Percentiles rank a stretch among this genome's conserved stretches.
Evolutionary conservation across 53 echinoderm and acorn worm species (phyloP).

Genomic region (Zoroaster sp.): DNA sequence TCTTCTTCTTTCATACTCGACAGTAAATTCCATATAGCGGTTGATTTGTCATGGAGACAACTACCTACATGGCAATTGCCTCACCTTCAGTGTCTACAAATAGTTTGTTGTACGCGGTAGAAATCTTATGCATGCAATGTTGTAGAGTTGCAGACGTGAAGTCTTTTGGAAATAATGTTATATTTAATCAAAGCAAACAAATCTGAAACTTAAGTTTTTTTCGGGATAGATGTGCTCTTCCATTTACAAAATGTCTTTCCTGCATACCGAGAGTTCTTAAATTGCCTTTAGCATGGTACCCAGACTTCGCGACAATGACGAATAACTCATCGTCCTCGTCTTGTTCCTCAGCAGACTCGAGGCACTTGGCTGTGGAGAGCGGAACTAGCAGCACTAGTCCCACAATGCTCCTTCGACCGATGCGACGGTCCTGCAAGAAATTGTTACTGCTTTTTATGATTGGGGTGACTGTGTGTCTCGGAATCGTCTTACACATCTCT

Average conservation of each 20-base stretch:
- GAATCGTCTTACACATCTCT: conserved; percentile 22
- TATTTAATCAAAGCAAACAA: neutral
- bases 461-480: conserved; percentile 28
- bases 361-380: neutral
- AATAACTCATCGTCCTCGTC: neutral
- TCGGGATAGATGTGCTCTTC: too few species aligned
- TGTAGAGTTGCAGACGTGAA: neutral
- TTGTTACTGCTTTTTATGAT: conserved; percentile 24
- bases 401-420: conserved; percentile 14
- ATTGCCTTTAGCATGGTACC: neutral
- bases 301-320: neutral
- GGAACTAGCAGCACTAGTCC: neutral
- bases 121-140: neutral
- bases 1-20: neutral
- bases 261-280: neutral
- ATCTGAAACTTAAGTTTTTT: too few species aligned
- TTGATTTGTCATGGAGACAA: neutral
- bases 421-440: neutral
- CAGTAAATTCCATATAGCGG: neutral
- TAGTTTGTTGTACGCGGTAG: neutral
- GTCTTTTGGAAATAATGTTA: neutral
- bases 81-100: neutral
- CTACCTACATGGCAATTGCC: neutral
- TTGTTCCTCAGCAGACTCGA: neutral
- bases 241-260: too few species aligned